Percentiles rank a stretch among this genome's conserved stretches.
phyloP scores from a whole-genome alignment of 2,797 vertebrate genomes.

The Gobio occitaniae region DNA sequence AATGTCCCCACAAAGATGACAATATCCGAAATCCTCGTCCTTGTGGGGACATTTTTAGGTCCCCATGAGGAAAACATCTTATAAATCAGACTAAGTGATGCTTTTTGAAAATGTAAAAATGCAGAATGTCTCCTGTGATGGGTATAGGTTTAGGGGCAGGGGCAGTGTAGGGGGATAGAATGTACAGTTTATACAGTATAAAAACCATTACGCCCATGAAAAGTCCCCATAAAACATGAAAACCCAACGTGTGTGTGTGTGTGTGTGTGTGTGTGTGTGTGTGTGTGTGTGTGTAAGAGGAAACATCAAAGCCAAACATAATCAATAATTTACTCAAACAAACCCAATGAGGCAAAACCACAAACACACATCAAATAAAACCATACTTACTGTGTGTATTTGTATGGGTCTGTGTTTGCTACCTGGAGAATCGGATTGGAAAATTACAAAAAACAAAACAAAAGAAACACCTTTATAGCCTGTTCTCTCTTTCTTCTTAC shows the following conservation, averaged over 20 bases:
- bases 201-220: no score
- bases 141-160: no score
- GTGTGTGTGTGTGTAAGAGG: constrained; percentile 49
- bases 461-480: not conserved
- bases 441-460: not conserved
- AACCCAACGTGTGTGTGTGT: not conserved
- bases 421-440: not conserved
- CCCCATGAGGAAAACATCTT: no score
- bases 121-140: no score
- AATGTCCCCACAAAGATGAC: no score
- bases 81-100: no score
- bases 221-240: no score
- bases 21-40: no score
- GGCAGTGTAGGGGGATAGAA: no score
- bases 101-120: no score
- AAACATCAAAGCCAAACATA: constrained; percentile 55
- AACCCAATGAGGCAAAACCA: constrained; percentile 70
- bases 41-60: no score
- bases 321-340: constrained; percentile 56
- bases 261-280: constrained; percentile 45
- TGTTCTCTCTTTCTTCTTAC: constrained; percentile 15
- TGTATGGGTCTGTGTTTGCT: constrained; percentile 19
- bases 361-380: constrained; percentile 51
- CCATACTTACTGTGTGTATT: constrained; percentile 22
- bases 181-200: no score